A percentile compares a stretch with the other conserved stretches of the same genome.
Conservation (phyloP, 2,113 vertebrate genomes). For the Stomatorhinus ivindoensis region DNA sequence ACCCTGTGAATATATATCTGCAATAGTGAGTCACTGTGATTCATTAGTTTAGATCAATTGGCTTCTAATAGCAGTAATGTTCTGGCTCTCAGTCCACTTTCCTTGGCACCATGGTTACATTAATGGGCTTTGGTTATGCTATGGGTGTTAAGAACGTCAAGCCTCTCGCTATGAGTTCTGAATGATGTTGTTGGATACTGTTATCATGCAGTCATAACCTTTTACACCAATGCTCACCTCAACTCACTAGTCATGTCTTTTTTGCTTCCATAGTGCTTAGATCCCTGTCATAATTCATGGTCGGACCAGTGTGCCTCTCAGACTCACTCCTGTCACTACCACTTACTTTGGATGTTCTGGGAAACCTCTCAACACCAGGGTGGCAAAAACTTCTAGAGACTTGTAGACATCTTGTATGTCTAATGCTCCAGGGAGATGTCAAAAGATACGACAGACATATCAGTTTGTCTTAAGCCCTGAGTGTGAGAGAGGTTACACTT, state of each 20-base stretch:
- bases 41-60: conserved; percentile 17
- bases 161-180: conserved; percentile 2
- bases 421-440: not conserved
- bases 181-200: conserved; percentile 10
- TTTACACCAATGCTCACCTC: not conserved
- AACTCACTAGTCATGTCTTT: not conserved
- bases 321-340: not conserved
- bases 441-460: not conserved
- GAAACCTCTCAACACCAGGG: not conserved
- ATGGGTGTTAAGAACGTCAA: conserved; percentile 1
- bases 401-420: not conserved
- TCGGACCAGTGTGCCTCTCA: not conserved
- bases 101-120: not conserved
- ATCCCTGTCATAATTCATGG: not conserved
- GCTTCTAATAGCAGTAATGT: conserved; percentile 13
- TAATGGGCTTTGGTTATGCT: conserved; percentile 14
- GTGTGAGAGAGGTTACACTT: not conserved
- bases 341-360: not conserved
- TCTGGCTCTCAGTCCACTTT: not conserved
- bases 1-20: conserved; percentile 8
- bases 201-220: conserved; percentile 12
- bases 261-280: not conserved
- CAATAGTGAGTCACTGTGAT: conserved; percentile 7
- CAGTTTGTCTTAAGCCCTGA: not conserved
- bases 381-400: not conserved